Conservation (phyloP, 2,113 vertebrate species). For the Sinocyclocheilus maitianheensis region DNA sequence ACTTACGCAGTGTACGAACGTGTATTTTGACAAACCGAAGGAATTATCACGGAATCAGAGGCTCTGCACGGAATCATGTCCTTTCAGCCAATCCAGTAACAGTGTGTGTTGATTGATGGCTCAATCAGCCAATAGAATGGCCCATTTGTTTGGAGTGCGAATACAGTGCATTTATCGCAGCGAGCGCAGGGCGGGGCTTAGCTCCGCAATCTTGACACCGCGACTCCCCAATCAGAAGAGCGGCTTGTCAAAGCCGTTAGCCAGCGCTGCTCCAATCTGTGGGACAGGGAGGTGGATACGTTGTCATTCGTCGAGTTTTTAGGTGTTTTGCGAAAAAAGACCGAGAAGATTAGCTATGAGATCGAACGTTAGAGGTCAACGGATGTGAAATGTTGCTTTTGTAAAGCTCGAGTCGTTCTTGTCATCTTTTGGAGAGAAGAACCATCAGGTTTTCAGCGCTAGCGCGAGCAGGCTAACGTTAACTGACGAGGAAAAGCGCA, state of each 20-base stretch:
- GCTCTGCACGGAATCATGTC: neutral
- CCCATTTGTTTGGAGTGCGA: conserved; percentile 36
- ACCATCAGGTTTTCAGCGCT: conserved; percentile 50
- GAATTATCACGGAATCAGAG: neutral
- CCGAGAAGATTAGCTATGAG: conserved; percentile 63
- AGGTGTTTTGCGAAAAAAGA: conserved; percentile 64
- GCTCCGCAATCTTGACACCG: conserved; percentile 64
- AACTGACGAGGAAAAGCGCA: conserved; percentile 52
- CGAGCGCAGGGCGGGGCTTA: conserved; percentile 48
- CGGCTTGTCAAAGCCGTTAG: conserved; percentile 73
- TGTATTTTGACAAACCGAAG: neutral
- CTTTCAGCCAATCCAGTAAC: conserved; percentile 27
- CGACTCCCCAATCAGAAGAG: conserved; percentile 59
- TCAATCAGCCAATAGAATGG: conserved; percentile 49
- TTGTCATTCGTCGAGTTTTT: conserved; percentile 72
- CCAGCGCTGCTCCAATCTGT: conserved; percentile 76
- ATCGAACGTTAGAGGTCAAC: conserved; percentile 46
- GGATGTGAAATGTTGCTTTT: conserved; percentile 15
- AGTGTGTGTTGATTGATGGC: conserved; percentile 53
- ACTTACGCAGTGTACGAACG: neutral
- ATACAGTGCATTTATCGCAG: conserved; percentile 63
- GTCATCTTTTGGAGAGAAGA: conserved; percentile 31
- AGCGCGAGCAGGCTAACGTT: conserved; percentile 56
- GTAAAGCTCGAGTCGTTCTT: neutral
- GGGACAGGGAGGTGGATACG: conserved; percentile 72